These are phyloP conservation scores for Tichodroma muraria DNA, from an alignment of 2,113 vertebrate species.

Conservation along the genomic window DNA sequence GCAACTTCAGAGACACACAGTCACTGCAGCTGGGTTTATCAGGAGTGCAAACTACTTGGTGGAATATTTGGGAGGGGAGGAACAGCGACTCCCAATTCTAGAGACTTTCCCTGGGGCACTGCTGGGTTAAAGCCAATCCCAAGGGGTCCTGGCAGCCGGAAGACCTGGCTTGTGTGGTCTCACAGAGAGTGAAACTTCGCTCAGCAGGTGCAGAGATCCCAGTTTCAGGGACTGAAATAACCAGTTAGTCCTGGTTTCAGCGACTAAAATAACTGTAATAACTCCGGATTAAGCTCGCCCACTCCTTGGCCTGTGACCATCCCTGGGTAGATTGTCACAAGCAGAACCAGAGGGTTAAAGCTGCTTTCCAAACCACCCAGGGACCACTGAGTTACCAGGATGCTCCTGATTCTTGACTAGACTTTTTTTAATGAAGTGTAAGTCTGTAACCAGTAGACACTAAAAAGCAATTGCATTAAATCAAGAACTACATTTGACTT, in stretches of 20 bases:
- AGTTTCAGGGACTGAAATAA: not conserved
- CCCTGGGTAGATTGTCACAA: not conserved
- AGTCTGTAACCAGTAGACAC: not conserved
- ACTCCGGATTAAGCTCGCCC: not conserved
- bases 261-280: not conserved
- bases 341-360: not conserved
- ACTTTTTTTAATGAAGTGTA: not conserved
- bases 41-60: not conserved
- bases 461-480: constrained; percentile 36
- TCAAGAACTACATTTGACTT: constrained; percentile 18
- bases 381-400: not conserved
- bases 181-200: not conserved
- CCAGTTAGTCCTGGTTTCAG: not conserved
- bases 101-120: not conserved
- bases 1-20: not conserved
- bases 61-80: not conserved
- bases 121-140: not conserved
- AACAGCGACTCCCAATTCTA: rapidly evolving
- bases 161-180: not conserved
- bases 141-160: not conserved
- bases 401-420: not conserved
- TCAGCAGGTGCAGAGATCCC: not conserved
- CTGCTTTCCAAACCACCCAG: not conserved
- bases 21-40: not conserved
- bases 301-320: not conserved